Evolutionary conservation across 2,797 vertebrate species (phyloP).

Genomic region (Euphonia xanthogaster): DNA sequence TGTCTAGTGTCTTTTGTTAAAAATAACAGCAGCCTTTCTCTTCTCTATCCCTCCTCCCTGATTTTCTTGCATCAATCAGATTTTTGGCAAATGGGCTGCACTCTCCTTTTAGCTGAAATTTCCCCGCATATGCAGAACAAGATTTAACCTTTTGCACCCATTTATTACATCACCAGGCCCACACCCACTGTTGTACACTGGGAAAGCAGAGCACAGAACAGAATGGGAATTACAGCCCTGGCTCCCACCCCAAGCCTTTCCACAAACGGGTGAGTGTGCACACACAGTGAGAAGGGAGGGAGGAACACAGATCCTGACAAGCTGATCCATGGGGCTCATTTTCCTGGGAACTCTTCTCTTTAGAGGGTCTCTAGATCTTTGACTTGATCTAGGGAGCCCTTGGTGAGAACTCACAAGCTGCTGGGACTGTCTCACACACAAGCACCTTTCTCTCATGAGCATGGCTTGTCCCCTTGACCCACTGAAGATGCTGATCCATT

Average conservation of each 20-base stretch:
- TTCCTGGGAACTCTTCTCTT: background rate
- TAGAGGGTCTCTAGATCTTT: background rate
- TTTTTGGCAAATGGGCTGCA: background rate
- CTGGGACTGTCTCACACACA: accelerated
- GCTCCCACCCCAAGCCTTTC: background rate
- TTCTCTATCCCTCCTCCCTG: background rate
- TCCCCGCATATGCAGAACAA: background rate
- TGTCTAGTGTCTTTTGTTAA: conserved; percentile 20
- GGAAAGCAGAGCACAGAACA: background rate
- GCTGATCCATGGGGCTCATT: background rate
- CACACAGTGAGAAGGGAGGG: background rate
- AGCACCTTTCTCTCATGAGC: no score
- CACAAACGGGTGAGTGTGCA: accelerated
- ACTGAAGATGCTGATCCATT: accelerated
- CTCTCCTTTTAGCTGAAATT: background rate
- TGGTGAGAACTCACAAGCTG: background rate
- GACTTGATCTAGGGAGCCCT: background rate
- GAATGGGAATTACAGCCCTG: background rate
- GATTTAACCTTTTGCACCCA: conserved; percentile 28
- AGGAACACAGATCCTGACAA: accelerated
- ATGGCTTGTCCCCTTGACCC: accelerated
- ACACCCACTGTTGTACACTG: background rate
- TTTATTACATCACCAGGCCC: conserved; percentile 25
- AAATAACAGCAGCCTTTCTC: conserved; percentile 44
- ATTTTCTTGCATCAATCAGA: conserved; percentile 17